Conservation (phyloP, 2,113 vertebrate species). For the Urocynchramus pylzowi region DNA sequence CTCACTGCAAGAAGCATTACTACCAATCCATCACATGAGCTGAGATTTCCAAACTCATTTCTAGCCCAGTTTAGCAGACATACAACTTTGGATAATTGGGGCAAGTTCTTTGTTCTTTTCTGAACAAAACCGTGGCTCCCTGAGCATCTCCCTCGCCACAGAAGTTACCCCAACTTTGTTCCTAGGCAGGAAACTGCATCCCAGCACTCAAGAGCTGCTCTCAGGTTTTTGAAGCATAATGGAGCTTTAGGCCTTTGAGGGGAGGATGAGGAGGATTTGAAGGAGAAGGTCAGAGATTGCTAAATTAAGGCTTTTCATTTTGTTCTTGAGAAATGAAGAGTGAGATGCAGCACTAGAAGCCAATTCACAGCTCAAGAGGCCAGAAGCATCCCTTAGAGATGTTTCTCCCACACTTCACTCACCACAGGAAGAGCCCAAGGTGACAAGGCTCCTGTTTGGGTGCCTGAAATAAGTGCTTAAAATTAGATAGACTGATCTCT, state of each 20-base stretch:
- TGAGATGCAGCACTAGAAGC: not conserved
- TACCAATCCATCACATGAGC: not conserved
- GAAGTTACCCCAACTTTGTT: not conserved
- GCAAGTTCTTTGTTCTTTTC: not conserved
- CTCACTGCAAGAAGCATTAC: not conserved
- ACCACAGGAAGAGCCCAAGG: not conserved
- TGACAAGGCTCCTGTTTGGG: not conserved
- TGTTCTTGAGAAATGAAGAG: not conserved
- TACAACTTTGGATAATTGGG: not conserved
- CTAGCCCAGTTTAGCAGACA: not conserved
- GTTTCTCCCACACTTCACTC: not conserved
- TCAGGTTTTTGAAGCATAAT: not conserved
- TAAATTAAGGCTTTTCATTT: not conserved
- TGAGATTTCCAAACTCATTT: conserved; percentile 10
- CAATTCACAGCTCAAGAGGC: not conserved
- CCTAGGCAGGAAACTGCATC: not conserved
- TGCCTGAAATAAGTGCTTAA: not conserved
- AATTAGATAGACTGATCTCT: not conserved
- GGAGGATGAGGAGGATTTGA: not conserved
- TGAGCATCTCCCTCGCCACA: rapidly evolving
- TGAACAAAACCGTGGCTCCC: rapidly evolving
- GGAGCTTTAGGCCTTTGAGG: not conserved
- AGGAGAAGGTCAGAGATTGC: not conserved
- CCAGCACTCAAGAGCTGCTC: not conserved
- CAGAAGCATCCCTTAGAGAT: not conserved